phyloP scores from a whole-genome alignment of 1,140 invertebrate species.

The Octopus sinensis region DNA sequence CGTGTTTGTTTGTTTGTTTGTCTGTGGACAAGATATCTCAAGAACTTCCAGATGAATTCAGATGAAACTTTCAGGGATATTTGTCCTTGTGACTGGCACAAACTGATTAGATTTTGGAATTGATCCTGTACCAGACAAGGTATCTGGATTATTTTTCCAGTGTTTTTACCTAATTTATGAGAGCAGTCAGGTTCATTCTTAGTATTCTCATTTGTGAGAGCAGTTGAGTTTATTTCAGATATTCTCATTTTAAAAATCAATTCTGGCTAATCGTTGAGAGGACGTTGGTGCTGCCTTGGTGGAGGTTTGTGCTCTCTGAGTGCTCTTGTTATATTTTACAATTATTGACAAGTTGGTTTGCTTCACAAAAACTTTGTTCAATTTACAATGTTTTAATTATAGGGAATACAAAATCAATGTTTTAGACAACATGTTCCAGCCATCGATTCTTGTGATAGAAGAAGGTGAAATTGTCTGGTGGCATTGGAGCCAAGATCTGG shows the following conservation, averaged over 20 bases:
- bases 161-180: no score
- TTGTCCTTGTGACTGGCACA: no score
- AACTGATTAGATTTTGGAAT: no score
- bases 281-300: background rate
- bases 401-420: slow-evolving; percentile 54
- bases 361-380: background rate
- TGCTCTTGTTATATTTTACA: background rate
- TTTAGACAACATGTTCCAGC: slow-evolving; percentile 50
- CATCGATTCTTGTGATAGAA: slow-evolving; percentile 54
- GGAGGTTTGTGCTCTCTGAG: background rate
- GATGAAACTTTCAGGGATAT: no score
- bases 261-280: background rate
- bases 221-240: background rate
- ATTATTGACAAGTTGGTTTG: background rate
- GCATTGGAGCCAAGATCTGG: slow-evolving; percentile 53
- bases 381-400: slow-evolving; percentile 18
- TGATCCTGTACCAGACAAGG: no score
- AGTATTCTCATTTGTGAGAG: background rate
- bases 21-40: no score
- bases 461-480: slow-evolving; percentile 57
- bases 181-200: no score
- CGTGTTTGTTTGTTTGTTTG: no score
- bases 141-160: no score
- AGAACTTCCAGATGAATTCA: no score
- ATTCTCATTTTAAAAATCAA: background rate